Conservation (phyloP, 2,888 invertebrate species). For the Microchrysa polita region DNA sequence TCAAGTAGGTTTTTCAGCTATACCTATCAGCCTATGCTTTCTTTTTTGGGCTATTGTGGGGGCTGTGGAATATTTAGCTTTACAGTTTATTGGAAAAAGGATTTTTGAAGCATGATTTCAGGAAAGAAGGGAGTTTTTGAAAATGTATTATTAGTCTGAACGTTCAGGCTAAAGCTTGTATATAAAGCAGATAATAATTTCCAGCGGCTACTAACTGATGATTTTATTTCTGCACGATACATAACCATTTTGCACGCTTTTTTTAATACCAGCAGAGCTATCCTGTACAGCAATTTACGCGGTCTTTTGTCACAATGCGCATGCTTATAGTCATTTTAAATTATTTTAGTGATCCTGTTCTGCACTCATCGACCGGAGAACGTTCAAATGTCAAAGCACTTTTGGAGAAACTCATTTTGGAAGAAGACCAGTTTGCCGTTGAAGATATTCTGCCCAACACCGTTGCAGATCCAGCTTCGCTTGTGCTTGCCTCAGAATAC, state of each 20-base stretch:
- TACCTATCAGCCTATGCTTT: background rate
- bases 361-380: conserved; percentile 87
- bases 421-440: conserved; percentile 94
- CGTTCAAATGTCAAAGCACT: conserved; percentile 84
- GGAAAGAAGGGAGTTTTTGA: no score
- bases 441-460: conserved; percentile 93
- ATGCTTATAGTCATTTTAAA: background rate
- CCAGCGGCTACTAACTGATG: conserved; percentile 48
- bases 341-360: conserved; percentile 82
- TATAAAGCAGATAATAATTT: background rate
- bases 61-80: no score
- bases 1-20: conserved; percentile 76
- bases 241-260: conserved; percentile 8
- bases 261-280: background rate
- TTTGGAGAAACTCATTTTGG: conserved; percentile 88
- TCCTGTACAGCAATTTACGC: no score
- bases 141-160: no score
- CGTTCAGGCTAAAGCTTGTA: no score
- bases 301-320: background rate
- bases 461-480: conserved; percentile 90
- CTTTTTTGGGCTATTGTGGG: background rate
- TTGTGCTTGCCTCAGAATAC: conserved; percentile 88
- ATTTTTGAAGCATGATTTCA: no score
- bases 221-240: conserved; percentile 48
- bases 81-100: no score